Conservation (phyloP, 2,113 vertebrate genomes). For the Hypocryptadius cinnamomeus region DNA sequence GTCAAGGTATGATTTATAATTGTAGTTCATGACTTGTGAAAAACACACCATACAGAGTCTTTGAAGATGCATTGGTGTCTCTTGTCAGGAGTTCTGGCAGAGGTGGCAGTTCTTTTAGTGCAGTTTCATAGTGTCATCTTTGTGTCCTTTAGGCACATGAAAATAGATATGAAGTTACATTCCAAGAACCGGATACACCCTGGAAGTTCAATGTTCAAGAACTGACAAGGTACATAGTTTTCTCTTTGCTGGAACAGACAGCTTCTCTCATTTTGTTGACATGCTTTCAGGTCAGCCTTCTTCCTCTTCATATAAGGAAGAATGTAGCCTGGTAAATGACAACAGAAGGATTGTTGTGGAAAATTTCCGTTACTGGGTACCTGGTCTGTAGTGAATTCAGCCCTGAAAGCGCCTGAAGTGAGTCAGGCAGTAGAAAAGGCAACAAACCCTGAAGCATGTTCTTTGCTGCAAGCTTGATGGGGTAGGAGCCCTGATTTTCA, state of each 20-base stretch:
- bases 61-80: accelerated
- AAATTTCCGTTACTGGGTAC: background rate
- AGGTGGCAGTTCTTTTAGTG: background rate
- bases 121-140: background rate
- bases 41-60: background rate
- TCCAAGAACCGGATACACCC: slow-evolving; percentile 76
- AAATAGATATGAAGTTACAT: slow-evolving; percentile 74
- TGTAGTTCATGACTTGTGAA: background rate
- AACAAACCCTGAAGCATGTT: accelerated
- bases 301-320: background rate
- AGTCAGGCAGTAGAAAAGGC: background rate
- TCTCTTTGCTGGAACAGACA: background rate
- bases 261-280: background rate
- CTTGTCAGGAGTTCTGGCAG: background rate
- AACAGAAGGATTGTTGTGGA: background rate
- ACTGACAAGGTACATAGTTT: slow-evolving; percentile 70
- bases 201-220: slow-evolving; percentile 80
- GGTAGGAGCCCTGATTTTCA: background rate
- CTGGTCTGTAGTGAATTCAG: background rate
- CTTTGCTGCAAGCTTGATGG: background rate
- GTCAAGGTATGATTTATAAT: background rate
- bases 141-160: slow-evolving; percentile 72
- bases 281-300: background rate
- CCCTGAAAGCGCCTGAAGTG: background rate
- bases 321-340: background rate